phyloP scores from a whole-genome alignment of 1,140 invertebrate genomes.

The Akabosia matsudoensis region DNA sequence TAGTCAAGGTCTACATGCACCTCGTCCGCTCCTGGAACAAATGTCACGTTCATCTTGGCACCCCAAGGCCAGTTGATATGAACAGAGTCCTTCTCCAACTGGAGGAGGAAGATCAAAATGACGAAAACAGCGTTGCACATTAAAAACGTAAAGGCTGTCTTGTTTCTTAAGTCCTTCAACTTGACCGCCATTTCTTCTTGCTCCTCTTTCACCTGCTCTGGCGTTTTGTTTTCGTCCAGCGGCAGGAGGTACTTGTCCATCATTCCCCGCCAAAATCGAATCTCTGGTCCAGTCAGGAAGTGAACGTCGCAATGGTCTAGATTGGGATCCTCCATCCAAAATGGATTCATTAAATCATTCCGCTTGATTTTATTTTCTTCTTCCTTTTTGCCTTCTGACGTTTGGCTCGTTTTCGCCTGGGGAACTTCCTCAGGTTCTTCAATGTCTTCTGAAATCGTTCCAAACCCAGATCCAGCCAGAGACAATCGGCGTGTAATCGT shows the following conservation, averaged over 20 bases:
- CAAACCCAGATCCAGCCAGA: background rate
- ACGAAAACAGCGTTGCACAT: conserved; percentile 82
- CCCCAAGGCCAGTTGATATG: conserved; percentile 70
- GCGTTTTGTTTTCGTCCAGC: conserved; percentile 61
- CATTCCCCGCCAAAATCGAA: conserved; percentile 69
- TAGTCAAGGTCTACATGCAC: conserved; percentile 46
- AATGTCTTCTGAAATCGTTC: background rate
- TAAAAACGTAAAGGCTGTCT: conserved; percentile 72
- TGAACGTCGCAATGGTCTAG: conserved; percentile 62
- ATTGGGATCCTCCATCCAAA: conserved; percentile 68
- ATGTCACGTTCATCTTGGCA: conserved; percentile 64
- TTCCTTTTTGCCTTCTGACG: conserved; percentile 39
- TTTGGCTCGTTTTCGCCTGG: background rate
- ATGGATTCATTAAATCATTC: conserved; percentile 60
- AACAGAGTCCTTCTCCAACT: conserved; percentile 68
- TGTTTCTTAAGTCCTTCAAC: conserved; percentile 66
- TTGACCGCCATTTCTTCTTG: conserved; percentile 60
- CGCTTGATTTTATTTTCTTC: too few species aligned
- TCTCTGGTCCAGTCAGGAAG: conserved; percentile 59
- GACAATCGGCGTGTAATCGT: background rate
- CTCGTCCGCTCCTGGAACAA: conserved; percentile 52
- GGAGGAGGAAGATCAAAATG: conserved; percentile 72
- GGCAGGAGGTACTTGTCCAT: conserved; percentile 70
- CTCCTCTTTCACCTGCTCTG: conserved; percentile 51
- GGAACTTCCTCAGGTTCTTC: background rate